phyloP scores from a whole-genome alignment of 2,888 invertebrate species.

The Germaria angustata region DNA sequence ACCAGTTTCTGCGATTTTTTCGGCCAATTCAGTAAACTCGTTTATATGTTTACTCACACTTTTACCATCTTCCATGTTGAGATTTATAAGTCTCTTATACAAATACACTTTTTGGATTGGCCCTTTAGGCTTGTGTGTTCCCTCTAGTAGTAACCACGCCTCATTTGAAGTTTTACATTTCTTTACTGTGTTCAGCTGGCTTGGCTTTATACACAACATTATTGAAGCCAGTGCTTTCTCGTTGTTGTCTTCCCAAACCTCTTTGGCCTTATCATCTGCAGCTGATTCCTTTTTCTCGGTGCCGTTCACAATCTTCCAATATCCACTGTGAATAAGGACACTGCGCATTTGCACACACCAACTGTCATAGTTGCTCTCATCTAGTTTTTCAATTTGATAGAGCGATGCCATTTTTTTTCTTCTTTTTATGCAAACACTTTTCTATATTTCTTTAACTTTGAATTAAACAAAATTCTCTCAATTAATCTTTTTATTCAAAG shows the following conservation, averaged over 20 bases:
- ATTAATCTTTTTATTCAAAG: too few relatives aligned
- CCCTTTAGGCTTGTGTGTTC: conserved; percentile 29
- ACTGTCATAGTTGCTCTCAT: conserved; percentile 1
- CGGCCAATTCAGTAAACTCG: conserved; percentile 31
- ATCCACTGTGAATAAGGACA: neutral
- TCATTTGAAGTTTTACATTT: conserved; percentile 35
- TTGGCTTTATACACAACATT: conserved; percentile 32
- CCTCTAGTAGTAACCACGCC: conserved; percentile 30
- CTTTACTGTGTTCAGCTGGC: conserved; percentile 24
- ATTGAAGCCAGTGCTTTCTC: conserved; percentile 46
- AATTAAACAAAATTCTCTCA: too few relatives aligned
- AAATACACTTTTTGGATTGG: conserved; percentile 59
- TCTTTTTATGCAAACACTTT: neutral
- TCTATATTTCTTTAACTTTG: neutral
- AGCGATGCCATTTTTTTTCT: neutral
- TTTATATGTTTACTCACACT: conserved; percentile 33
- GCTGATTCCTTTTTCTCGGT: neutral
- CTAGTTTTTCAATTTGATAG: neutral
- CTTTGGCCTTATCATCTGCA: neutral
- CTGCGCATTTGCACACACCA: conserved; percentile 23
- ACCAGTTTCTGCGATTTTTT: conserved; percentile 36
- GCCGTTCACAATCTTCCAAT: neutral
- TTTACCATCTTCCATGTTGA: conserved; percentile 8
- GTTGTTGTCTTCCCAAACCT: conserved; percentile 1
- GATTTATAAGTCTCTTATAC: conserved; percentile 61